Percentiles rank a stretch among this genome's conserved stretches.
phyloP scores from a whole-genome alignment of 2,888 invertebrate genomes.

The Cryptops parisi region DNA sequence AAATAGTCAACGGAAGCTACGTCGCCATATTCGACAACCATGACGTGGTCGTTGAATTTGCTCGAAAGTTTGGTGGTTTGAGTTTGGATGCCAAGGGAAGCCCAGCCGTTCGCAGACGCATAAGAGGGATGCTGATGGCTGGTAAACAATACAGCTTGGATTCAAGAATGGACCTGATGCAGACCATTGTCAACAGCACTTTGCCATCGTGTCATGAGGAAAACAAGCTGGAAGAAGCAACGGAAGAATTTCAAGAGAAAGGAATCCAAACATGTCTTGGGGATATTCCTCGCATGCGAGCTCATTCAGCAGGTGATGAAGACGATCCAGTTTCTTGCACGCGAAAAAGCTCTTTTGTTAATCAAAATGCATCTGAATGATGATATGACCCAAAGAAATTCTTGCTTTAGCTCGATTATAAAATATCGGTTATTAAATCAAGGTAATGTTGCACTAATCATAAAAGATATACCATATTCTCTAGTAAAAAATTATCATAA shows the following conservation, averaged over 20 bases:
- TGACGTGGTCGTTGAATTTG: conserved; percentile 52
- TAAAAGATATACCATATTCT: no score
- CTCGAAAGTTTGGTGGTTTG: conserved; percentile 51
- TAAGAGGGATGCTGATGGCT: conserved; percentile 73
- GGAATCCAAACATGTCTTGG: not conserved
- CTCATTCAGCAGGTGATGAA: not conserved
- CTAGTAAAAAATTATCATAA: no score
- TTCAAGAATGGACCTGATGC: conserved; percentile 74
- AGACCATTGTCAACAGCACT: conserved; percentile 20
- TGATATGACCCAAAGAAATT: no score
- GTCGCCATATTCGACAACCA: conserved; percentile 76
- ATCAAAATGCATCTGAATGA: no score
- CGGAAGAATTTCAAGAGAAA: not conserved
- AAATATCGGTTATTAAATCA: no score
- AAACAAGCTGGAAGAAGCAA: not conserved
- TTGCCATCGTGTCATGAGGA: conserved; percentile 15
- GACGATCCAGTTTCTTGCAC: not conserved
- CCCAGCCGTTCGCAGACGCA: conserved; percentile 67
- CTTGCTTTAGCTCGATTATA: no score
- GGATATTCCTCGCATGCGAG: not conserved
- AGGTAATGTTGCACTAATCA: no score
- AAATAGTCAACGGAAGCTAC: conserved; percentile 87
- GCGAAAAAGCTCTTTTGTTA: no score
- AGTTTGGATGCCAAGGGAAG: conserved; percentile 59
- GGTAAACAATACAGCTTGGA: conserved; percentile 84